Evolutionary conservation across 2,888 invertebrate genomes (phyloP).

Genomic region (Notodonta ziczac): DNA sequence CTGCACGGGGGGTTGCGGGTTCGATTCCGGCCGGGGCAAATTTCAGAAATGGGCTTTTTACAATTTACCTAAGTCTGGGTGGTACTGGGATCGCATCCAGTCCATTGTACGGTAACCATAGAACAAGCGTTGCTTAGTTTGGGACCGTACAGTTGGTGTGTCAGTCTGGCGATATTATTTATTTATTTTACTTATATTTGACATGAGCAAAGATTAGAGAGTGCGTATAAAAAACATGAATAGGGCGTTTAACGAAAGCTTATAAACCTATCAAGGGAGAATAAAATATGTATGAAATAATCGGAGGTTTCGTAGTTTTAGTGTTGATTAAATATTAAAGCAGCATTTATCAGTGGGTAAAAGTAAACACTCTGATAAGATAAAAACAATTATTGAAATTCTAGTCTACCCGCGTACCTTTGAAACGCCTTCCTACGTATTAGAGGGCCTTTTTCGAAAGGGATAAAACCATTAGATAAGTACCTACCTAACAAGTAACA

Average conservation of each 20-base stretch:
- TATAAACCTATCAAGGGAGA: no score
- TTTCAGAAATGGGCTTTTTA: no score
- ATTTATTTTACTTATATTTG: not conserved
- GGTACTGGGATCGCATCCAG: no score
- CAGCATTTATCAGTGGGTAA: slow-evolving; percentile 5
- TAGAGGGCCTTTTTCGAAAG: slow-evolving; percentile 34
- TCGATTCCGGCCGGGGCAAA: no score
- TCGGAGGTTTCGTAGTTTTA: not conserved
- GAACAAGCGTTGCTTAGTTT: no score
- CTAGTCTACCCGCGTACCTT: slow-evolving; percentile 17
- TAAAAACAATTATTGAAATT: slow-evolving; percentile 21
- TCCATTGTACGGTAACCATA: no score
- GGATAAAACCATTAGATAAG: slow-evolving; percentile 38
- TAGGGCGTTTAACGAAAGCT: not conserved
- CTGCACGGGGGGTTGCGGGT: no score
- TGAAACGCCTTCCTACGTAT: slow-evolving; percentile 20
- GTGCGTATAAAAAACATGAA: not conserved
- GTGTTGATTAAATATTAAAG: not conserved
- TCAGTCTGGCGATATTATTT: no score
- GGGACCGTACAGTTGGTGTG: no score
- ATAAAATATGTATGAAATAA: slow-evolving; percentile 2
- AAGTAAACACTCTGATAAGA: slow-evolving; percentile 10
- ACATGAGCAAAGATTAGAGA: no score
- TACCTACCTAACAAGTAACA: slow-evolving; percentile 41
- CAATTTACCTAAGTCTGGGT: no score